phyloP scores from a whole-genome alignment of 2,888 invertebrate genomes.

The Thereva unica region DNA sequence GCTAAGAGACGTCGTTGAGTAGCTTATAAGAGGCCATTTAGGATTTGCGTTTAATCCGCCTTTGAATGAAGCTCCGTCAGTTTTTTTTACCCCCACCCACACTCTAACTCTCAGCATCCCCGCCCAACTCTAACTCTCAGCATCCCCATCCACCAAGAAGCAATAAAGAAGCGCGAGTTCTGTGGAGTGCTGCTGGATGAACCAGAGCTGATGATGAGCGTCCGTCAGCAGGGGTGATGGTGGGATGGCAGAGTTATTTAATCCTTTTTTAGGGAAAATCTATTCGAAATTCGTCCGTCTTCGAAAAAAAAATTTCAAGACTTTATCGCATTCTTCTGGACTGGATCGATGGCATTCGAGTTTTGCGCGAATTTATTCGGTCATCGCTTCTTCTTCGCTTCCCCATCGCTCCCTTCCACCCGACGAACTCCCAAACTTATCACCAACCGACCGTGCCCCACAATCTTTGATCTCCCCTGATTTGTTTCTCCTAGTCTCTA shows the following conservation, averaged over 20 bases:
- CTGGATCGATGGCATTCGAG: no score
- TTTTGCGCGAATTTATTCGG: no score
- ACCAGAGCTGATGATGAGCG: neutral
- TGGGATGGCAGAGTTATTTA: neutral
- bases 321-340: neutral
- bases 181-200: neutral
- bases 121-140: no score
- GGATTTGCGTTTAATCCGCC: constrained; percentile 37
- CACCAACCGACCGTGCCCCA: no score
- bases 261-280: constrained; percentile 7
- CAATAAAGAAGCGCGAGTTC: constrained; percentile 7
- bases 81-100: neutral
- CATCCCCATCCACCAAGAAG: constrained; percentile 1
- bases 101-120: neutral
- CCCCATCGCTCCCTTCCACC: no score
- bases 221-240: no score
- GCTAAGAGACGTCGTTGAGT: constrained; percentile 10
- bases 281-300: neutral
- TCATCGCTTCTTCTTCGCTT: no score
- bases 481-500: neutral
- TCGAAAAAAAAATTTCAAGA: neutral
- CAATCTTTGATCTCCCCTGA: no score
- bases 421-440: no score
- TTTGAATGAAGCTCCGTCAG: constrained; percentile 22
- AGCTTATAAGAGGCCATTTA: constrained; percentile 37